Percentiles rank a stretch among this genome's conserved stretches.
phyloP scores from a whole-genome alignment of 2,797 vertebrate genomes.

The Lerista edwardsae region DNA sequence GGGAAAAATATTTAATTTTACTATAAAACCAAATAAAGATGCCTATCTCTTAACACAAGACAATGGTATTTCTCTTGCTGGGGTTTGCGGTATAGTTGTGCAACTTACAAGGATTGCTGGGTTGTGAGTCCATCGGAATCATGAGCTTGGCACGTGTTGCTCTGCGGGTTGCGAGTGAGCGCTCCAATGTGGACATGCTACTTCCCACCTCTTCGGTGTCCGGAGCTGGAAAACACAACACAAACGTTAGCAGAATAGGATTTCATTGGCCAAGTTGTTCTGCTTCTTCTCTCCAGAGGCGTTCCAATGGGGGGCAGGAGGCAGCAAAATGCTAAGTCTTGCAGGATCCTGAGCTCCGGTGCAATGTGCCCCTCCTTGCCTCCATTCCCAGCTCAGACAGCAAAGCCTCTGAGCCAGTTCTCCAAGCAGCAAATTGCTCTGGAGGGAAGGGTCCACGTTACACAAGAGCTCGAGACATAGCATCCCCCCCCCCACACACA shows the following conservation, averaged over 20 bases:
- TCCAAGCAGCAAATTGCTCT: too few species aligned
- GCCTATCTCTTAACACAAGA: not conserved
- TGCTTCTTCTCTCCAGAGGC: accelerated
- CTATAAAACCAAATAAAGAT: not conserved
- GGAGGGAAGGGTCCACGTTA: too few species aligned
- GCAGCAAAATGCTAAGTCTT: too few species aligned
- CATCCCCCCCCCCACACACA: too few species aligned
- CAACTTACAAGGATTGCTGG: conserved; percentile 88
- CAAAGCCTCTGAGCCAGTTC: too few species aligned
- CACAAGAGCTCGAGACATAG: too few species aligned
- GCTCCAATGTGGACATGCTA: conserved; percentile 90
- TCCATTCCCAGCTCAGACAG: too few species aligned
- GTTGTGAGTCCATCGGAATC: conserved; percentile 94
- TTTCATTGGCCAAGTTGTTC: accelerated
- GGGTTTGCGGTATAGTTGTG: accelerated
- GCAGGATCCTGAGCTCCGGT: too few species aligned
- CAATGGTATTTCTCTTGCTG: not conserved
- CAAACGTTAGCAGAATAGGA: accelerated
- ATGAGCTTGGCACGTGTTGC: conserved; percentile 91
- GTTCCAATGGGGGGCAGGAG: too few species aligned
- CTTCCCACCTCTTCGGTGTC: conserved; percentile 90
- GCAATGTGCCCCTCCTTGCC: too few species aligned
- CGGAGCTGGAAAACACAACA: conserved; percentile 71
- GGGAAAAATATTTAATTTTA: not conserved
- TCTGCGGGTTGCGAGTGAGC: conserved; percentile 86